Base-by-base conservation (phyloP, 2,797 vertebrate species). In the Melopsittacus undulatus region DNA sequence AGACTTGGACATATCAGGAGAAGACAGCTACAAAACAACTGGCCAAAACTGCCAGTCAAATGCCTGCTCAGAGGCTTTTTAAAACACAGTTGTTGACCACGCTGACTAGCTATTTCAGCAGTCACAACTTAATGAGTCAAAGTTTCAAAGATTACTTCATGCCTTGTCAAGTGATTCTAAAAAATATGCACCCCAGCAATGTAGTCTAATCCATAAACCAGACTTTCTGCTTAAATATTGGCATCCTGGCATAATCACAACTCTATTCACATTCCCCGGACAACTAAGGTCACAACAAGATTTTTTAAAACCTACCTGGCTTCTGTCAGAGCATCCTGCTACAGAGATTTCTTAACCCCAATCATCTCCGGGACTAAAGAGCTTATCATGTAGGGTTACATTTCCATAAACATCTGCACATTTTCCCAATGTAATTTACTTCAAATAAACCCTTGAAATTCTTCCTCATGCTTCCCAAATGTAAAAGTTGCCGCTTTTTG, bases 301-400 rank as follows among this genome's bases (percentile, higher is more conserved):
- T 66, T 87, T 94, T 70, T 32, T 15, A 85, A 85, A 92, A 66
- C 17, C 29, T 76, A 23, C 29, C 70, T 89, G 34, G 21, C 72
- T 91, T 96, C 73, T 91, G 73, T 21, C 66, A 91, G 66, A 89
- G 52, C 62, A 85, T 69, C 42, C 79, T 75, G 83, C 87, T 32
- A 77, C 12, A 78, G 17, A 56, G 38, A 69, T 91, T 56, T 93
- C 79, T 76, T 81, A 89, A 81, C 13, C 24, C 30, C 1, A 85
- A n/a, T 72, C 8, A 87, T 34, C 36, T 84, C 72, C n/a, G 21
- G 85, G 52, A 73, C 18, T 68, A 22, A 84, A 91, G 57, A 77
- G 38, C 54, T 78, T 82, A 45, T 30, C 34, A 43, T 0, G 13
- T 13, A 75, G 27, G 30, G 49, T 48, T 91, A 73, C 8, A 32